Evolutionary conservation across 2,888 invertebrate species (phyloP).

Genomic region (Drosophila anomalata): DNA sequence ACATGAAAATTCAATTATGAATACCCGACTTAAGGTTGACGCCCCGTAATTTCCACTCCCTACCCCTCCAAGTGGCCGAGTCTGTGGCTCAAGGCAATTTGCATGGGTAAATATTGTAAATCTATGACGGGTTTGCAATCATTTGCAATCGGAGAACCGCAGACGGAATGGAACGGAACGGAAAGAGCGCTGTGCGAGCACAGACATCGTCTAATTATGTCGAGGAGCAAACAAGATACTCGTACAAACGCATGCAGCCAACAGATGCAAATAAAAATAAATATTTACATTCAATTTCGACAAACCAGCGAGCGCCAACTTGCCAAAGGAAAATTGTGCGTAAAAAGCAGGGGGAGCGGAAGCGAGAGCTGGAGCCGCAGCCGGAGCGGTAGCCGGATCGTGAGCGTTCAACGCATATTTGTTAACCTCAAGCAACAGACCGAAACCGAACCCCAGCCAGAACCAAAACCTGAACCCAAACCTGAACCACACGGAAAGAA

Average conservation of each 20-base stretch:
- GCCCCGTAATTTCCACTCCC: slow-evolving; percentile 51
- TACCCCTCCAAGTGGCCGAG: slow-evolving; percentile 43
- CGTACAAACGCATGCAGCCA: slow-evolving; percentile 17
- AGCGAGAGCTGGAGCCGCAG: background rate
- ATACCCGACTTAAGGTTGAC: slow-evolving; percentile 70
- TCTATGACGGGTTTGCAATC: slow-evolving; percentile 63
- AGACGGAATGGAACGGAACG: slow-evolving; percentile 28
- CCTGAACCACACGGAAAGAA: slow-evolving; percentile 18
- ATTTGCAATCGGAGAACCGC: slow-evolving; percentile 59
- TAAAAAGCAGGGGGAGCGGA: slow-evolving; percentile 63
- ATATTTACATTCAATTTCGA: slow-evolving; percentile 79
- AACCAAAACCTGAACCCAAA: slow-evolving; percentile 22
- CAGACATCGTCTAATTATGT: slow-evolving; percentile 74
- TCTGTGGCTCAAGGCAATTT: slow-evolving; percentile 76
- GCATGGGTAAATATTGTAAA: slow-evolving; percentile 73
- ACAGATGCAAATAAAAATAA: slow-evolving; percentile 75
- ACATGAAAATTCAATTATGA: slow-evolving; percentile 80
- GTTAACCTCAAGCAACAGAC: slow-evolving; percentile 77
- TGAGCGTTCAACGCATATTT: slow-evolving; percentile 60
- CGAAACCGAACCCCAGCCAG: slow-evolving; percentile 25
- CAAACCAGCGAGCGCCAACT: slow-evolving; percentile 56
- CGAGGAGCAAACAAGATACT: slow-evolving; percentile 71
- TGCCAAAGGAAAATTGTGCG: slow-evolving; percentile 77
- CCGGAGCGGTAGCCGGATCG: background rate
- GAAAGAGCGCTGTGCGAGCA: slow-evolving; percentile 43